phyloP scores from a whole-genome alignment of 1,140 invertebrate genomes.

The Trichomalopsis sarcophagae region DNA sequence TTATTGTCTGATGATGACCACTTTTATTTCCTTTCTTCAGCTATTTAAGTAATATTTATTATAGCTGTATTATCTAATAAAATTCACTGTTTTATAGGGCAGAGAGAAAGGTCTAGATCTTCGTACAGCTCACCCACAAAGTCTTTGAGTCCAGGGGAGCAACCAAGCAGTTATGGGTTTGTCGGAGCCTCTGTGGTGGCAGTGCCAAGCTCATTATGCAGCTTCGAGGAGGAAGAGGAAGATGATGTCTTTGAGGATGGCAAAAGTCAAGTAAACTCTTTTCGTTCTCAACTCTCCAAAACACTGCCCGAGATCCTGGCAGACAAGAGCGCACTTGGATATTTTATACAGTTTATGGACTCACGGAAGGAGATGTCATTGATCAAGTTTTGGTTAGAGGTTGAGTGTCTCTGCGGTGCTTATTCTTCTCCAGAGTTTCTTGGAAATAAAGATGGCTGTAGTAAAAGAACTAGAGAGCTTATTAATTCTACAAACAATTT shows the following conservation, averaged over 20 bases:
- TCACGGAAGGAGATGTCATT: slow-evolving; percentile 75
- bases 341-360: slow-evolving; percentile 85
- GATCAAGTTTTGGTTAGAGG: slow-evolving; percentile 85
- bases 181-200: slow-evolving; percentile 47
- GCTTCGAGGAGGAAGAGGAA: slow-evolving; percentile 69
- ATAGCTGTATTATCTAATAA: neutral
- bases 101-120: slow-evolving; percentile 62
- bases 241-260: slow-evolving; percentile 58
- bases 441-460: slow-evolving; percentile 52
- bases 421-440: slow-evolving; percentile 46
- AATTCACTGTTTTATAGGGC: slow-evolving; percentile 54
- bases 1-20: no score
- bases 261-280: slow-evolving; percentile 57
- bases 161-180: slow-evolving; percentile 26
- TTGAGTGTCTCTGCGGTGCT: slow-evolving; percentile 78
- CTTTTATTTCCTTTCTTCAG: neutral
- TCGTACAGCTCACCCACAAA: slow-evolving; percentile 58
- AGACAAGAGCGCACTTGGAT: slow-evolving; percentile 82
- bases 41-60: neutral
- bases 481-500: slow-evolving; percentile 37
- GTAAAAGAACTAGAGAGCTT: slow-evolving; percentile 43
- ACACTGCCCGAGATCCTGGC: slow-evolving; percentile 79
- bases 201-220: slow-evolving; percentile 58
- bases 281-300: slow-evolving; percentile 78
- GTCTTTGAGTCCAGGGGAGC: slow-evolving; percentile 39